phyloP scores from a whole-genome alignment of 2,888 invertebrate genomes.

The Zygogramma bicolorata region DNA sequence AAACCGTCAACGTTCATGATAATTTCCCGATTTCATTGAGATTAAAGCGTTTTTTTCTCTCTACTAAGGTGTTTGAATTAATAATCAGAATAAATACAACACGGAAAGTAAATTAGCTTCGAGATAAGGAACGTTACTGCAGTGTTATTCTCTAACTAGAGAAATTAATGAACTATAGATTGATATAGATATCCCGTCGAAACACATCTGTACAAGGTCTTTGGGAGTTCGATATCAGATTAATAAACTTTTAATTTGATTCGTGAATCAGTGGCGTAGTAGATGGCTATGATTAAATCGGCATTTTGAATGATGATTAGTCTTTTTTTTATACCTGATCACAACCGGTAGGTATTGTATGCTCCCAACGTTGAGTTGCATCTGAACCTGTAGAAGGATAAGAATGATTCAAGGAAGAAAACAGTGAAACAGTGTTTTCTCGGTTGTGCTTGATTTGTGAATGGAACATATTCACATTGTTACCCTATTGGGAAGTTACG shows the following conservation, averaged over 20 bases:
- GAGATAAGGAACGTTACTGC: slow-evolving; percentile 36
- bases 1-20: slow-evolving; percentile 22
- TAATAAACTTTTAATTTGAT: slow-evolving; percentile 29
- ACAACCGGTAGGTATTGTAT: too few relatives aligned
- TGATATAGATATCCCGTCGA: slow-evolving; percentile 39
- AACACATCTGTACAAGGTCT: slow-evolving; percentile 37
- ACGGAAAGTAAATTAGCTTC: slow-evolving; percentile 45
- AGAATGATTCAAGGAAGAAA: too few relatives aligned
- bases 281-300: background rate
- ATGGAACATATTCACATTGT: too few relatives aligned
- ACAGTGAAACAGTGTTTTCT: too few relatives aligned
- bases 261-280: slow-evolving; percentile 12
- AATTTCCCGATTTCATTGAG: slow-evolving; percentile 22
- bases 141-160: slow-evolving; percentile 42
- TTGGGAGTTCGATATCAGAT: slow-evolving; percentile 37
- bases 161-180: slow-evolving; percentile 38
- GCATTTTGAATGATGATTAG: background rate
- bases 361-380: too few relatives aligned
- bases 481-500: too few relatives aligned
- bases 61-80: slow-evolving; percentile 40
- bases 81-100: slow-evolving; percentile 45
- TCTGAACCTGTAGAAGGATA: too few relatives aligned
- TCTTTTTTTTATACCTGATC: too few relatives aligned
- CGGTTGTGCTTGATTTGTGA: too few relatives aligned
- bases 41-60: background rate